Base-by-base conservation (phyloP, 2,888 invertebrate species). In the Macrophya annulata region DNA sequence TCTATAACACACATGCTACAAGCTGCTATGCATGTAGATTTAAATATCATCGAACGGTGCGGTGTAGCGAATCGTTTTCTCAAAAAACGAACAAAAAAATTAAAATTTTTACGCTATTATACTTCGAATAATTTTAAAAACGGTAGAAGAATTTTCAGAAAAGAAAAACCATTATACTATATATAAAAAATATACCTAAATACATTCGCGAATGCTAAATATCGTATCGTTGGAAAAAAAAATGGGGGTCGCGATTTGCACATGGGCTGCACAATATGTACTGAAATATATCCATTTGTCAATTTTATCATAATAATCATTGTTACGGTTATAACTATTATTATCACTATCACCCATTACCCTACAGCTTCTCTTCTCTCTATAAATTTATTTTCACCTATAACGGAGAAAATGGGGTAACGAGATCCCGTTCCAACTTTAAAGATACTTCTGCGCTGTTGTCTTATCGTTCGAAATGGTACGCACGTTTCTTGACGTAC, bases 401-500 rank as follows among this genome's bases (percentile, higher is more conserved):
- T 55, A 55, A 17, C 12, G 21, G 3, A 21, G 25, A 21, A 21
- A 55, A 6, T 31, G 68, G n/a, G 37, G 71, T 71, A 40, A 71
- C 71, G 71, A 71, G 71, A 71, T n/a, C 71, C 40, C 71, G n/a
- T 40, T 71, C 37, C 71, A 71, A 37, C 37, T 71, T 40, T 31
- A 31, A 71, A 40, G 71, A 71, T 17, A 71, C 71, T 71, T 71
- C n/a, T 71, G 71, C 71, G 71, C 25, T 25, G 25, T 62, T 25
- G 74, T 74, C 74, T 74, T 74, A 74, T 74, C 74, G 74, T 74
- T 45, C 45, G 45, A 74, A 74, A 74, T 74, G 45, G 15, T 55
- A 77, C 77, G 51, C 77, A 51, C 51, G 77, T 37, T 74, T 74
- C 74, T 74, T 74, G 74, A 55, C 77, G 77, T 55, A 55, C 77